These are phyloP conservation scores for Phylloscopus whistleri DNA, from an alignment of 2,113 vertebrate genomes.

Conservation along the genomic window DNA sequence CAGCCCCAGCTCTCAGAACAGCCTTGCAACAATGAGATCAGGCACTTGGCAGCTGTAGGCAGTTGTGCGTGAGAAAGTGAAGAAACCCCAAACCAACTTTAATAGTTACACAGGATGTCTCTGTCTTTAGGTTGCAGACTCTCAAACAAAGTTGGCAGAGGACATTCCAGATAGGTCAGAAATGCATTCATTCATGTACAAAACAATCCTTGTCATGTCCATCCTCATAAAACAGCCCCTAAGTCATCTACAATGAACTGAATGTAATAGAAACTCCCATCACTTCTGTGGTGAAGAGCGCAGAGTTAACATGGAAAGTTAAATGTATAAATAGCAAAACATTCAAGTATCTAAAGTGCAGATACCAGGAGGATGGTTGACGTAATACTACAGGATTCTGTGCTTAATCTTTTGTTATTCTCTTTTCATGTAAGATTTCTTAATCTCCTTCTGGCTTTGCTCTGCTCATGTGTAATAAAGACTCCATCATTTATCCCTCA, in stretches of 20 bases:
- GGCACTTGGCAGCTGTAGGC: constrained; percentile 22
- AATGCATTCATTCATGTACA: background rate
- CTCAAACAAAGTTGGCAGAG: background rate
- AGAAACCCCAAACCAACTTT: background rate
- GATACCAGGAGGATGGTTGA: background rate
- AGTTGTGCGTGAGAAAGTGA: background rate
- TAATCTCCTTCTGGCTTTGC: constrained; percentile 14
- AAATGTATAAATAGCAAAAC: background rate
- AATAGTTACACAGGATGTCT: background rate
- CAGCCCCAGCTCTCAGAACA: background rate
- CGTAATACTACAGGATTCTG: background rate
- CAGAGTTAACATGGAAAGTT: background rate
- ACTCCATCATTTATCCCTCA: background rate
- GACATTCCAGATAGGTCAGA: background rate
- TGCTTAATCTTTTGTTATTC: constrained; percentile 19
- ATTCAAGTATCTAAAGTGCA: constrained; percentile 30
- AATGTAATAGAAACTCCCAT: background rate
- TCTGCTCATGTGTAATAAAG: background rate
- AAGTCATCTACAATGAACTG: background rate
- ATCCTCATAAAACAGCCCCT: background rate
- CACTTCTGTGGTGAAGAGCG: background rate
- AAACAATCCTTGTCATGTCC: background rate
- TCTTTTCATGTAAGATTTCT: background rate
- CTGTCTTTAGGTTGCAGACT: background rate
- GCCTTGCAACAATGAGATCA: background rate